A percentile compares a stretch with the other conserved stretches of the same genome.
Conservation (phyloP, 2,797 vertebrate genomes). For the Acridotheres tristis region DNA sequence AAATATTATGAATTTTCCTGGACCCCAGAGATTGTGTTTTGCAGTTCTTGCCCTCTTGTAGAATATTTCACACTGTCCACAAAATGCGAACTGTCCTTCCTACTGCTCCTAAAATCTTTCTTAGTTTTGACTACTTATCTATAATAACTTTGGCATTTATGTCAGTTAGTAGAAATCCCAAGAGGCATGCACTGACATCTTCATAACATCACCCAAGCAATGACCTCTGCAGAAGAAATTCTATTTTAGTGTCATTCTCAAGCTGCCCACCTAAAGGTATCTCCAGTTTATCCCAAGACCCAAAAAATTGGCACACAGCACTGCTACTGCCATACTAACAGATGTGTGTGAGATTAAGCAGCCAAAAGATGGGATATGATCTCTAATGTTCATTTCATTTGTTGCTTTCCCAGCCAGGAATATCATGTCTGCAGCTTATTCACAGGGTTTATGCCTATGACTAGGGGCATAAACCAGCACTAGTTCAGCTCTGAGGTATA, state of each 20-base stretch:
- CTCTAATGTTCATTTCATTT: background rate
- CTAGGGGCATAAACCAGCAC: background rate
- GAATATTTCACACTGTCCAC: background rate
- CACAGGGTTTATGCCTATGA: background rate
- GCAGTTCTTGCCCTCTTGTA: background rate
- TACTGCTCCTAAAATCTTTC: background rate
- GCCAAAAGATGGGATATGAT: background rate
- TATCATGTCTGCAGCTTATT: background rate
- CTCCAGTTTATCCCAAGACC: background rate
- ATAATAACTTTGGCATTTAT: background rate
- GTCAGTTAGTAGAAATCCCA: background rate
- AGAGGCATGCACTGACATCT: background rate
- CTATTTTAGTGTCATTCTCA: background rate
- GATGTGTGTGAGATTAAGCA: background rate
- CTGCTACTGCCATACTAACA: background rate
- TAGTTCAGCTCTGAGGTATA: background rate
- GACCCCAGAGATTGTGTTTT: background rate
- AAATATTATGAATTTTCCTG: background rate
- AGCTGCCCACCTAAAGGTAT: background rate
- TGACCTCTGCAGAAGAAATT: background rate
- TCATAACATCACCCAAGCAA: background rate
- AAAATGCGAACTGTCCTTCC: background rate
- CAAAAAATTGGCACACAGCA: background rate
- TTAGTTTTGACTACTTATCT: background rate
- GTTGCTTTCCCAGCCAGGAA: background rate